These are phyloP conservation scores for Patiria miniata DNA, from an alignment of 35 echinoderm and acorn worm genomes.

Conservation along the genomic window DNA sequence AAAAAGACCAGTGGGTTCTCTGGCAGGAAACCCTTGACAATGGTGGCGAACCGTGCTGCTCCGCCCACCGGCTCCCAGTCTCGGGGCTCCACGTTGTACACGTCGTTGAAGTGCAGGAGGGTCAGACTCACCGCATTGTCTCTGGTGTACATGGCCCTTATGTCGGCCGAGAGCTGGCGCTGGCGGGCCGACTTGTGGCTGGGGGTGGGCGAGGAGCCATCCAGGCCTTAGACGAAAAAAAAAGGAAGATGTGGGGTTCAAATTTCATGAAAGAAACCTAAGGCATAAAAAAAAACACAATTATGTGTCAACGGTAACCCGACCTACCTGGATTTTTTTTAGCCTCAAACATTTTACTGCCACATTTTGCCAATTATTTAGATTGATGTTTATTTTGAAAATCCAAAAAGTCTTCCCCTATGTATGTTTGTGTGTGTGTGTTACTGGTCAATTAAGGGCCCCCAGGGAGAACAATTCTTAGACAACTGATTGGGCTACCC, in stretches of 20 bases:
- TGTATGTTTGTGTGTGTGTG: too few relatives aligned
- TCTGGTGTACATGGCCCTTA: slow-evolving; percentile 69
- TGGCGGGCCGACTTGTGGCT: slow-evolving; percentile 7
- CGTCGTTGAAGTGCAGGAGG: slow-evolving; percentile 84
- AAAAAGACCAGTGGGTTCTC: slow-evolving; percentile 66
- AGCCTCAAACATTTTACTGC: not conserved
- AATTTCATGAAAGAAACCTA: too few relatives aligned
- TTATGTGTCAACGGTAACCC: not conserved
- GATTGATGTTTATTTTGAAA: not conserved
- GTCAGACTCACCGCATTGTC: slow-evolving; percentile 45
- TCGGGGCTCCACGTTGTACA: slow-evolving; percentile 73
- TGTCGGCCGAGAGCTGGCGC: slow-evolving; percentile 58
- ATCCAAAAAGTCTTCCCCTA: too few relatives aligned
- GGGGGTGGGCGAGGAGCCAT: not conserved
- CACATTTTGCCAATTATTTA: not conserved
- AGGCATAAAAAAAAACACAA: too few relatives aligned
- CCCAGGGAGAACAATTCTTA: too few relatives aligned
- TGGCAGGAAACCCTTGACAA: slow-evolving; percentile 43
- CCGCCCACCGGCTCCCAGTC: slow-evolving; percentile 56
- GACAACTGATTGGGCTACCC: too few relatives aligned
- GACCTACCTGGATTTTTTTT: not conserved
- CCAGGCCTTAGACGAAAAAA: not conserved
- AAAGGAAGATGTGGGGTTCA: not conserved
- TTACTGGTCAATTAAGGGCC: too few relatives aligned
- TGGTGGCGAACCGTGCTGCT: slow-evolving; percentile 74